Base-by-base conservation (phyloP, 2,113 vertebrate genomes). In the Morone chrysops region DNA sequence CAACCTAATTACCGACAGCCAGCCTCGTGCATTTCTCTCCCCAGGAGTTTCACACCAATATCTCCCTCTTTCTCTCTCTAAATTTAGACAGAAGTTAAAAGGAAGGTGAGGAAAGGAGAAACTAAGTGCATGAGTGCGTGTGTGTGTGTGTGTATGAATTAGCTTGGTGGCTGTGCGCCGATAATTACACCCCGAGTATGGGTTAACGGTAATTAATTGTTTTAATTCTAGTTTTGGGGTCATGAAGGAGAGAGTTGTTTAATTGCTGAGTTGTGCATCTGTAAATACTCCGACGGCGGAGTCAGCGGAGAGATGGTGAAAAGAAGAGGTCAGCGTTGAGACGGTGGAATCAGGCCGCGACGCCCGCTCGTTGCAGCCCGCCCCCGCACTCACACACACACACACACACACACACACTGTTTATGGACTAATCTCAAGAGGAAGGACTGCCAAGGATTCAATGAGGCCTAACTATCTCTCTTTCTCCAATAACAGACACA, bases 141-240 rank as follows among this genome's bases (percentile, higher is more conserved):
- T 14, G 65, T 22, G 53, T 17, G 31, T 13, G 56, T 12, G 53
- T 40, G 68, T 20, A 67, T 62, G 83, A 87, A 84, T 81, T 79
- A 84, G 83, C 87, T 69, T 10, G 25, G 62, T 40, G 57, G 84
- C 90, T 83, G 90, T 70, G 87, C 62, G 66, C 78, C 31, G 82
- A 93, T 96, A 94, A 96, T 94, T 94, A 94, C 71, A 87, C 57
- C 73, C 80, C 68, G 12, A 77, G 90, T 84, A 89, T 82, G 88
- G 85, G 92, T 90, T 94, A 91, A 73, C 69, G 36, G 90, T 95
- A 95, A 95, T 95, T 95, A 92, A 94, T 94, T 91, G 88, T 92
- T 93, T 93, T 93, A 89, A 93, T 93, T 92, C 82, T 57, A 70
- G 81, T 90, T 94, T 94, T 85, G 89, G 90, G 88, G 92, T 93